These are phyloP conservation scores for Arctocebus calabarensis DNA, from an alignment of 2,797 vertebrate genomes.

Conservation along the genomic window DNA sequence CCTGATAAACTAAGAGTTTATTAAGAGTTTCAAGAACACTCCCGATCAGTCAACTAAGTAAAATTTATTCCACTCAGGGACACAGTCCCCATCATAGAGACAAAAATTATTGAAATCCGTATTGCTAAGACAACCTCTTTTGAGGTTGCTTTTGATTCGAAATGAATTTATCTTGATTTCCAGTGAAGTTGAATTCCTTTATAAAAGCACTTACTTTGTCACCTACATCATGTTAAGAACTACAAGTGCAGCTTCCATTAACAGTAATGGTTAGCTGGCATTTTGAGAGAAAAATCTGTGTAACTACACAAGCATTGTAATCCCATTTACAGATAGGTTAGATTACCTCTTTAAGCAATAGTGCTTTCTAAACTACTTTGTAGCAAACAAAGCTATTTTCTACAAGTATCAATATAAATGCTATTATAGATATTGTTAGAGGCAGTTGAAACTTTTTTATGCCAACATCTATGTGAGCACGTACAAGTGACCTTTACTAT, in stretches of 20 bases:
- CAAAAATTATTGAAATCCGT: constrained; percentile 61
- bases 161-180: constrained; percentile 67
- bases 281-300: constrained; percentile 35
- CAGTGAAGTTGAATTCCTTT: constrained; percentile 70
- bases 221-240: constrained; percentile 59
- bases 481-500: constrained; percentile 72
- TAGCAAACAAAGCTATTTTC: constrained; percentile 78
- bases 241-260: constrained; percentile 66
- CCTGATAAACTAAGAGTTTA: constrained; percentile 37
- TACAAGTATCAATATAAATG: constrained; percentile 71
- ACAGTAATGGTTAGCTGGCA: constrained; percentile 67
- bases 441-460: constrained; percentile 46
- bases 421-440: constrained; percentile 64
- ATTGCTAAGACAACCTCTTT: constrained; percentile 42
- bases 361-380: constrained; percentile 61
- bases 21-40: constrained; percentile 35
- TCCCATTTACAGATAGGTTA: constrained; percentile 73
- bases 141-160: constrained; percentile 73
- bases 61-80: constrained; percentile 19
- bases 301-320: constrained; percentile 63
- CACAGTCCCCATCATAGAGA: constrained; percentile 32
- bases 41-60: constrained; percentile 36
- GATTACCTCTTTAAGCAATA: constrained; percentile 72
- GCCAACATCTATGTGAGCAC: constrained; percentile 57
- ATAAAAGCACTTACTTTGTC: constrained; percentile 71